Evolutionary conservation across 2,888 invertebrate genomes (phyloP).

Genomic region (Melanargia galathea): DNA sequence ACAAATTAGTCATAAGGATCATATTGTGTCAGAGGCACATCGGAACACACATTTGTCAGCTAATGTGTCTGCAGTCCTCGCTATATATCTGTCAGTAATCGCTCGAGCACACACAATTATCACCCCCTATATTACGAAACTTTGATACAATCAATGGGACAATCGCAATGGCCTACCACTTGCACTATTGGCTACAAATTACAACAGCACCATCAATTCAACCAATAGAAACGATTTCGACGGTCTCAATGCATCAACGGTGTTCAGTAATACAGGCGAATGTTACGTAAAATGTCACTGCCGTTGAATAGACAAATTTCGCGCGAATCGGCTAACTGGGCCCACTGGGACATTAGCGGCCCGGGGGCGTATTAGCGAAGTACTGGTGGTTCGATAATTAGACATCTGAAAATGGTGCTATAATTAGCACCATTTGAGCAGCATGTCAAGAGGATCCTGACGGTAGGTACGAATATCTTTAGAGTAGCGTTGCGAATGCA

Average conservation of each 20-base stretch:
- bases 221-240: slow-evolving; percentile 23
- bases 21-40: slow-evolving; percentile 23
- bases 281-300: slow-evolving; percentile 48
- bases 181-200: slow-evolving; percentile 4
- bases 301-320: slow-evolving; percentile 60
- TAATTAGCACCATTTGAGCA: slow-evolving; percentile 8
- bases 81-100: slow-evolving; percentile 28
- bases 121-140: slow-evolving; percentile 13
- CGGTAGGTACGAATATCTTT: not conserved
- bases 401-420: slow-evolving; percentile 27
- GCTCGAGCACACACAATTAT: slow-evolving; percentile 26
- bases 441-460: slow-evolving; percentile 1
- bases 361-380: slow-evolving; percentile 42
- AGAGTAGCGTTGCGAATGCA: not conserved
- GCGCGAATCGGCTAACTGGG: slow-evolving; percentile 47
- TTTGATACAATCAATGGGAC: not conserved
- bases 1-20: slow-evolving; percentile 20
- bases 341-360: slow-evolving; percentile 58
- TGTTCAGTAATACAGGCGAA: not conserved
- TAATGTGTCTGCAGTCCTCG: slow-evolving; percentile 21
- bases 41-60: slow-evolving; percentile 24
- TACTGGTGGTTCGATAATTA: slow-evolving; percentile 37
- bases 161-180: not conserved
- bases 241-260: slow-evolving; percentile 46
- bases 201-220: slow-evolving; percentile 2